These are phyloP conservation scores for Clepsis dumicolana DNA, from an alignment of 2,888 invertebrate genomes.

Conservation along the genomic window DNA sequence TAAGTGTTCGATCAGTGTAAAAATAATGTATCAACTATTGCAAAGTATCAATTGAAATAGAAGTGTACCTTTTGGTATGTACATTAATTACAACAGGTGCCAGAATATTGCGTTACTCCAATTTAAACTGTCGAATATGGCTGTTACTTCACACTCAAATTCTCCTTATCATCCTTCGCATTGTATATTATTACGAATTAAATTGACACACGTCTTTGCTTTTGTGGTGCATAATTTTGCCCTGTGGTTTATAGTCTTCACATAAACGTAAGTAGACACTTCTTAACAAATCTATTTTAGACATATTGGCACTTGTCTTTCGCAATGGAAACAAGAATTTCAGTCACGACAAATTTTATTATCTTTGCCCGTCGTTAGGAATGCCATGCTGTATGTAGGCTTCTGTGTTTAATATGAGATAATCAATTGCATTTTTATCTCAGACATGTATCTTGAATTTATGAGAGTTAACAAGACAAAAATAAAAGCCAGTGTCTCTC, in stretches of 20 bases:
- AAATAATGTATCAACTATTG: slow-evolving; percentile 46
- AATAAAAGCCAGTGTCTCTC: neutral
- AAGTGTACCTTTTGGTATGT: slow-evolving; percentile 14
- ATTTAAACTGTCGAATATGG: slow-evolving; percentile 21
- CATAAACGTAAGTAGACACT: neutral
- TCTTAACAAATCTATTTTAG: neutral
- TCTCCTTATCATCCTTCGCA: neutral
- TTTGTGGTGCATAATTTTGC: neutral
- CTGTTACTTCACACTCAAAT: slow-evolving; percentile 13
- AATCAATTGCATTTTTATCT: slow-evolving; percentile 14
- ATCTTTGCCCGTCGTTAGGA: neutral
- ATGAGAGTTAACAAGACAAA: slow-evolving; percentile 5
- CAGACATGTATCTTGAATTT: neutral
- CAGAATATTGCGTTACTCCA: slow-evolving; percentile 33
- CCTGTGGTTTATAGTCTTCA: neutral
- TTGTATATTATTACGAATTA: neutral
- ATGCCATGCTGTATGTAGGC: slow-evolving; percentile 19
- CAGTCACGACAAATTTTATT: slow-evolving; percentile 29
- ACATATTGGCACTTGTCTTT: neutral
- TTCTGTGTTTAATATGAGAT: slow-evolving; percentile 14
- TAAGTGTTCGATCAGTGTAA: slow-evolving; percentile 40
- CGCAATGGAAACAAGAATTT: slow-evolving; percentile 20
- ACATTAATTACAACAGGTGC: slow-evolving; percentile 37
- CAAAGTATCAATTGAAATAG: slow-evolving; percentile 31
- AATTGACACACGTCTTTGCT: neutral